Base-by-base conservation (phyloP, 2,797 vertebrate species). In the Pseudochirops cupreus region DNA sequence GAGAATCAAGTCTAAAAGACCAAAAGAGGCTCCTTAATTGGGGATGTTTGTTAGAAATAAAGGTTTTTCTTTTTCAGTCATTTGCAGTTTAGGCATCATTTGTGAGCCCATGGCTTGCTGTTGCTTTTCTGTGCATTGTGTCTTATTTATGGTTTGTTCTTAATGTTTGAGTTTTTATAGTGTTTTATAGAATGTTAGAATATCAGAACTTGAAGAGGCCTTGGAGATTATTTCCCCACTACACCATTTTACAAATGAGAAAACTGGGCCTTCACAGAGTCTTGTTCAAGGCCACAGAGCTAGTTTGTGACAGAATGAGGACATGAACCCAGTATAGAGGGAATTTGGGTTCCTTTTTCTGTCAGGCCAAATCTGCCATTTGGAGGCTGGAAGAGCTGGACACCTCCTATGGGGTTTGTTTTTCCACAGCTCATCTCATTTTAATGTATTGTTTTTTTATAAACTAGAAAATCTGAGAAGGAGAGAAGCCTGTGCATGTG, bases 391-490 rank as follows among this genome's bases (percentile, higher is more conserved):
- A 53, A 54, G 94, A 7, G 14, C 26, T 54, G 62, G 39, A 93
- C 62, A 28, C 1, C 93, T 90, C 92, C 46, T 57, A 91, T 56
- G 50, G 13, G 58, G 92, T 82, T 74, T 95, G 46, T 50, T n/a
- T 90, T 95, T 94, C 39, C 33, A 46, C 87, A 82, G 39, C 46
- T 87, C 29, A 33, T 14, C 14, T 93, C 94, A 52, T 95, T 92
- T 95, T 90, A 95, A 16, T 1, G 54, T 95, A 46, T 29, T 92
- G 3, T 91, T n/a, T 92, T 93, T 96, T 96, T 16, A 96, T 46
- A 21, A 91, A 93, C 26, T 39, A 52, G 91, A 26, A 74, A 74
- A 39, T 46, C 21, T 26, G 39, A 87, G 31, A 11, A 14, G 31
- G 39, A 26, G 18, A 67, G 33, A 82, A 82, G n/a, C 9, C 67